phyloP scores from a whole-genome alignment of 2,888 invertebrate species.

The Bombylius major region DNA sequence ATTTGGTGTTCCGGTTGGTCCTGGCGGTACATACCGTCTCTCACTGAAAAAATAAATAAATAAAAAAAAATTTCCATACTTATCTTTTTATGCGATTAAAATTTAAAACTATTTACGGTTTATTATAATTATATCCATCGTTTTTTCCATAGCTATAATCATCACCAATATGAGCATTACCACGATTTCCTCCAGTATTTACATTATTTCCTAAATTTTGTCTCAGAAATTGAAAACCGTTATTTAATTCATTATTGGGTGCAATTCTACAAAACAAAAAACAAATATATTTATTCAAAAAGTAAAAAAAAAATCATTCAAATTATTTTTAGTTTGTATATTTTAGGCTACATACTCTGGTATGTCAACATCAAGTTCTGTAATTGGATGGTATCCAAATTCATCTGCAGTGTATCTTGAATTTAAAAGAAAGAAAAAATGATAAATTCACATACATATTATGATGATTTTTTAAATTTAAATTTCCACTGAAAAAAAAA shows the following conservation, averaged over 20 bases:
- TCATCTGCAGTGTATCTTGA: slow-evolving; percentile 34
- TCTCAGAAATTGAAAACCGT: slow-evolving; percentile 31
- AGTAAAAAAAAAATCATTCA: too few species aligned
- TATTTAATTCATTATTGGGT: slow-evolving; percentile 8
- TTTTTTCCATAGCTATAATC: slow-evolving; percentile 24
- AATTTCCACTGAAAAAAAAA: too few species aligned
- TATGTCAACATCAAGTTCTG: slow-evolving; percentile 34
- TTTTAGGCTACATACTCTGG: slow-evolving; percentile 20
- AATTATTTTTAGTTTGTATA: too few species aligned
- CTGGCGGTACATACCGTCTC: not conserved
- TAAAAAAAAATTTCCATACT: too few species aligned
- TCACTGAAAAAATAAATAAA: not conserved
- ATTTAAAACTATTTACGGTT: not conserved
- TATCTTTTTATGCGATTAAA: too few species aligned
- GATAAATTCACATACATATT: too few species aligned
- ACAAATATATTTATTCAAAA: not conserved
- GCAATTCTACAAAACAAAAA: not conserved
- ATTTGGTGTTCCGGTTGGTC: not conserved
- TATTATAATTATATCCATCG: slow-evolving; percentile 1
- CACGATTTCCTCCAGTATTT: slow-evolving; percentile 18
- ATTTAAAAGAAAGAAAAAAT: not conserved
- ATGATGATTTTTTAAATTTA: too few species aligned
- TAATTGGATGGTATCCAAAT: slow-evolving; percentile 36
- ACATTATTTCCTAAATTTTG: slow-evolving; percentile 21
- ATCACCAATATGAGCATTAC: slow-evolving; percentile 29